These are phyloP conservation scores for Phalacrocorax aristotelis DNA, from an alignment of 2,113 vertebrate species.

Conservation along the genomic window DNA sequence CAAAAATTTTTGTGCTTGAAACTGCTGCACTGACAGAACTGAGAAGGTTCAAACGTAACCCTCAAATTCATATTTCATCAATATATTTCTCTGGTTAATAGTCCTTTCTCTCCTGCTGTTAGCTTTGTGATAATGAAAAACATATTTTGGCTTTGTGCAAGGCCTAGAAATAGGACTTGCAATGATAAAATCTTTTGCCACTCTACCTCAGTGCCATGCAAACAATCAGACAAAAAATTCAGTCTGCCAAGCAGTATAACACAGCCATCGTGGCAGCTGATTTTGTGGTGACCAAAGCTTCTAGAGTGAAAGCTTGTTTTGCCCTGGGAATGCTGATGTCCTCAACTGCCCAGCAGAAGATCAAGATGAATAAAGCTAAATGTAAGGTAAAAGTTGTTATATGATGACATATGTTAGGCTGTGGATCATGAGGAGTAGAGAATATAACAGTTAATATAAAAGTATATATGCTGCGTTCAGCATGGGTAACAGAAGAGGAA, in stretches of 20 bases:
- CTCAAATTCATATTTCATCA: constrained; percentile 1
- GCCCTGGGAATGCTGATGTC: neutral
- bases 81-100: neutral
- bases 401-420: neutral
- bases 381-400: neutral
- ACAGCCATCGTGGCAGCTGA: neutral
- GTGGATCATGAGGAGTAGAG: neutral
- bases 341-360: neutral
- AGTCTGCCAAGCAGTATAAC: neutral
- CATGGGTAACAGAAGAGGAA: neutral
- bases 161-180: neutral
- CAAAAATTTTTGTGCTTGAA: neutral
- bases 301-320: neutral
- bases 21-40: neutral
- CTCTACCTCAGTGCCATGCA: neutral
- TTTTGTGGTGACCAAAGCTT: neutral
- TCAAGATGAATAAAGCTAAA: neutral
- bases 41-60: neutral
- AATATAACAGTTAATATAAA: neutral
- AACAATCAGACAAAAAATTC: neutral
- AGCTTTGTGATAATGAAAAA: neutral
- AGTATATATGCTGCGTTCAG: neutral
- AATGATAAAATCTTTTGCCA: neutral
- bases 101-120: neutral
- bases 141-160: neutral